Evolutionary conservation across 2,888 invertebrate genomes (phyloP).

Genomic region (Hyalella azteca): DNA sequence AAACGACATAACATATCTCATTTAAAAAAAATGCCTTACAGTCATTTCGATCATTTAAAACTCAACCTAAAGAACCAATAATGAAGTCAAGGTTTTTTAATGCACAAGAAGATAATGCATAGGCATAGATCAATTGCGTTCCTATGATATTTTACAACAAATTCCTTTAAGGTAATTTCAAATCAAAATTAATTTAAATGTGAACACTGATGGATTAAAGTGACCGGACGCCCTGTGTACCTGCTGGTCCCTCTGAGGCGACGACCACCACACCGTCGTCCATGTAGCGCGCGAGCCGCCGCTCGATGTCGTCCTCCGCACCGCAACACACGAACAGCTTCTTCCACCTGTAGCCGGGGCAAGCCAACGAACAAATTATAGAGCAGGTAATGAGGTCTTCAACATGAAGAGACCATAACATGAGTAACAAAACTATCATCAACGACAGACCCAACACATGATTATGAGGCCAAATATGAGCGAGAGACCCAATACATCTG

Average conservation of each 20-base stretch:
- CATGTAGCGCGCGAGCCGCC: neutral
- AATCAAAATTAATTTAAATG: neutral
- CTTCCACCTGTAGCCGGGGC: neutral
- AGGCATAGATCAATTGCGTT: too few species aligned
- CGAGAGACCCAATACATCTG: neutral
- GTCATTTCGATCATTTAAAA: neutral
- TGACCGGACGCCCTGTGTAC: neutral
- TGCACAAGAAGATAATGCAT: neutral
- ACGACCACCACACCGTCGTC: neutral
- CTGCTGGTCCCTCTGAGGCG: neutral
- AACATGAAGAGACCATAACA: neutral
- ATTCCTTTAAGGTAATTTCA: too few species aligned
- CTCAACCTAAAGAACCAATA: neutral
- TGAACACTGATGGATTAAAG: neutral
- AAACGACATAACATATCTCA: neutral
- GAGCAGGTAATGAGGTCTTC: neutral
- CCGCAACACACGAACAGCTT: slow-evolving; percentile 24
- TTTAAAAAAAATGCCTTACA: neutral
- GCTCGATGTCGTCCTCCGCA: neutral
- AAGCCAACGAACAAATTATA: neutral
- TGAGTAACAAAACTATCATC: neutral
- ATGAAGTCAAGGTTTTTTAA: neutral
- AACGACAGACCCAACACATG: neutral
- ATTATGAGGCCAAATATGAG: neutral
- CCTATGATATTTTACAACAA: too few species aligned